These are phyloP conservation scores for Chaetorhynchus papuensis DNA, from an alignment of 2,113 vertebrate genomes.

Conservation along the genomic window DNA sequence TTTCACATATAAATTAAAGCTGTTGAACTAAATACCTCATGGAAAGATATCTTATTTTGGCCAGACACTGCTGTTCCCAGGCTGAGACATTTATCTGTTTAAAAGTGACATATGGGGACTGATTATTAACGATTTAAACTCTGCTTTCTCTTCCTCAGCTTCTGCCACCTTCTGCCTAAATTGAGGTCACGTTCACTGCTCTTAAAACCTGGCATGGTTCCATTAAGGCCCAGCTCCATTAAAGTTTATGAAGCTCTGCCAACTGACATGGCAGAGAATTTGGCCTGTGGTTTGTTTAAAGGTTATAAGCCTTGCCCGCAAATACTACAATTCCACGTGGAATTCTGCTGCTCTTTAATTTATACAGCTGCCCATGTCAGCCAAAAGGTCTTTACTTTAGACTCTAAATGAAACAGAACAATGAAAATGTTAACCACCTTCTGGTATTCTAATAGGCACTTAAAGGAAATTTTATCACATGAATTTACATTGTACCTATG, in stretches of 20 bases:
- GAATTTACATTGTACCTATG: background rate
- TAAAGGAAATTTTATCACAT: background rate
- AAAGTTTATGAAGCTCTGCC: slow-evolving; percentile 17
- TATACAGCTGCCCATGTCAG: background rate
- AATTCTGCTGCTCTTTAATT: background rate
- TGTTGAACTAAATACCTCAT: background rate
- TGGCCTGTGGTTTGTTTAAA: slow-evolving; percentile 6
- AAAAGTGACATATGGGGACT: background rate
- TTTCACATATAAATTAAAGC: background rate
- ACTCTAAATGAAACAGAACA: background rate
- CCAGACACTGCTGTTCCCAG: background rate
- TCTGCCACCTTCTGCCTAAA: background rate
- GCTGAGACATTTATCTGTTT: background rate
- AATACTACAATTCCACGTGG: background rate
- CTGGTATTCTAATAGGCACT: background rate
- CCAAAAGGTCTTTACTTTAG: background rate
- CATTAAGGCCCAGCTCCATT: background rate
- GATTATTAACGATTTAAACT: background rate
- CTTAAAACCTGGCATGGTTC: background rate
- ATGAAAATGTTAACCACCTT: background rate
- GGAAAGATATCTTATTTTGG: background rate
- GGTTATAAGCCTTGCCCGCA: background rate
- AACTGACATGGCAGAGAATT: background rate
- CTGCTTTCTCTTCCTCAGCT: background rate
- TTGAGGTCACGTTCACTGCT: background rate